phyloP scores from a whole-genome alignment of 2,113 vertebrate species.

The Mionectes macconnelli region DNA sequence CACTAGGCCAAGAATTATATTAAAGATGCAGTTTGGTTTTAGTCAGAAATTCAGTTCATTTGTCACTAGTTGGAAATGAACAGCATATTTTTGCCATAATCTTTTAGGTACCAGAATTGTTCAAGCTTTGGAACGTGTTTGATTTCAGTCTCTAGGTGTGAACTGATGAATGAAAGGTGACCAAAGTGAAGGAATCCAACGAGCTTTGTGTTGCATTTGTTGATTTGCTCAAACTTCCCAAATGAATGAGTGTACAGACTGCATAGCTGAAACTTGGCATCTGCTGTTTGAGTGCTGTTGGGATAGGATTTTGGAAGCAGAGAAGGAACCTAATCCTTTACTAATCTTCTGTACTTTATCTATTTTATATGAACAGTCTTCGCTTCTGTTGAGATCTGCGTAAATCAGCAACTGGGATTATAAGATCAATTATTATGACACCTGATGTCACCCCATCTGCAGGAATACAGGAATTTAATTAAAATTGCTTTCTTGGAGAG shows the following conservation, averaged over 20 bases:
- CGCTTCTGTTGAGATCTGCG: neutral
- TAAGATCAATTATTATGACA: neutral
- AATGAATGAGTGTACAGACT: neutral
- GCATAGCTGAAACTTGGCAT: conserved; percentile 50
- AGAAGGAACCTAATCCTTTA: conserved; percentile 43
- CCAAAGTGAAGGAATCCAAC: neutral
- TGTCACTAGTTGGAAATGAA: neutral
- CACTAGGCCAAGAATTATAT: neutral
- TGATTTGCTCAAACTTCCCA: neutral
- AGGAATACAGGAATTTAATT: neutral
- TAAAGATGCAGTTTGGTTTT: neutral
- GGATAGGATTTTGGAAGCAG: conserved; percentile 38
- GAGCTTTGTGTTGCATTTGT: neutral
- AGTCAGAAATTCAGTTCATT: neutral
- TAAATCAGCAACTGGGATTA: conserved; percentile 3
- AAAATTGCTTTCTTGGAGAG: neutral
- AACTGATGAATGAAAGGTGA: neutral
- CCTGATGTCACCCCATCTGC: neutral
- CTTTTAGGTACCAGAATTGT: neutral
- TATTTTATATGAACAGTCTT: neutral
- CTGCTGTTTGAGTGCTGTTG: conserved; percentile 13
- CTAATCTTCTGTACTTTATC: conserved; percentile 36
- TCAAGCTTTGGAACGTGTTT: neutral
- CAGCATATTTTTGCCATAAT: neutral
- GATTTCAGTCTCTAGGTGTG: neutral